phyloP scores from a whole-genome alignment of 53 echinoderm and acorn worm species.

The Holothuria scabra region DNA sequence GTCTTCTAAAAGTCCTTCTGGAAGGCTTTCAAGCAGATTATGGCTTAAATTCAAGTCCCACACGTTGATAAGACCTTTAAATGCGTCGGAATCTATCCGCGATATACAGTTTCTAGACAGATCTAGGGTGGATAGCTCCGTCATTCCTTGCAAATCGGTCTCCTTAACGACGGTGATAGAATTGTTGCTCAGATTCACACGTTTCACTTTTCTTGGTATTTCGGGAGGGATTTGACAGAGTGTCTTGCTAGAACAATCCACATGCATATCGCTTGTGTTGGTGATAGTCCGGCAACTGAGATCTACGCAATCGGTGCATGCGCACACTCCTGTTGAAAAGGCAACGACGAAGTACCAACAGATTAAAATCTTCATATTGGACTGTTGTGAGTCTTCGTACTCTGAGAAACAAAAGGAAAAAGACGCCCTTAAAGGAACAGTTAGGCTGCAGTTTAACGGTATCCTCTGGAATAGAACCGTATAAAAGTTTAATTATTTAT shows the following conservation, averaged over 20 bases:
- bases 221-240: background rate
- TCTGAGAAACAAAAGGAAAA: no score
- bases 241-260: background rate
- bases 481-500: no score
- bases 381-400: no score
- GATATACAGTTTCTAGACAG: slow-evolving; percentile 1
- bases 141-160: slow-evolving; percentile 14
- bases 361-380: no score
- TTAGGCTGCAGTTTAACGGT: no score
- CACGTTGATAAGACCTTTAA: background rate
- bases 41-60: slow-evolving; percentile 16
- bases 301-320: no score
- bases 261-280: background rate
- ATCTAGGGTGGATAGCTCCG: background rate
- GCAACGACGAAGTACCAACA: no score
- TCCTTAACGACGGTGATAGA: background rate
- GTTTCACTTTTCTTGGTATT: slow-evolving; percentile 9
- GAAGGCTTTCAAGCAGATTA: background rate
- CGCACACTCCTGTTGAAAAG: no score
- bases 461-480: no score
- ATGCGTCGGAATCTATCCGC: background rate
- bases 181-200: background rate
- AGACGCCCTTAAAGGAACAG: no score
- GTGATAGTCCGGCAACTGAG: background rate
- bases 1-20: slow-evolving; percentile 14